phyloP scores from a whole-genome alignment of 2,888 invertebrate species.

The Sycophila texana region DNA sequence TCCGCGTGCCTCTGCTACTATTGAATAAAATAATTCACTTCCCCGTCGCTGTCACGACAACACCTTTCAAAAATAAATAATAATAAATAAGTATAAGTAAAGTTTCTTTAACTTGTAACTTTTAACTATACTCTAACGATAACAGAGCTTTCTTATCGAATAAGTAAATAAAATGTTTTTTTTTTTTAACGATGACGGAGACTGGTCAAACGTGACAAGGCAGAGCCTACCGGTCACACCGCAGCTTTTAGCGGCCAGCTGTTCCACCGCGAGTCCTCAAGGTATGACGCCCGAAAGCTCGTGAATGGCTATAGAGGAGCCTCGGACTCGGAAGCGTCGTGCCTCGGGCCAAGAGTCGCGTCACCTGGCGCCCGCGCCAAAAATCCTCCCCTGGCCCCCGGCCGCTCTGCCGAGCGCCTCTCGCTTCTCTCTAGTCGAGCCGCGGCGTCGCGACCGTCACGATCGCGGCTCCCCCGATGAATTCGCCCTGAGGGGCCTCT shows the following conservation, averaged over 20 bases:
- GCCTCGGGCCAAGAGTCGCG: slow-evolving; percentile 8
- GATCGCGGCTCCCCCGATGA: slow-evolving; percentile 59
- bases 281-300: not conserved
- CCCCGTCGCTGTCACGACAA: no score
- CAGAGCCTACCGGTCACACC: no score
- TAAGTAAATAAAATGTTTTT: no score
- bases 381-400: slow-evolving; percentile 23
- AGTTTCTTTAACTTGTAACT: no score
- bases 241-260: not conserved
- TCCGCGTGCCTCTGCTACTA: no score
- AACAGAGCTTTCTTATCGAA: no score
- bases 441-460: slow-evolving; percentile 67
- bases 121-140: no score
- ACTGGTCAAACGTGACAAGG: no score
- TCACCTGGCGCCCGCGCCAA: slow-evolving; percentile 37
- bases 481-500: slow-evolving; percentile 57
- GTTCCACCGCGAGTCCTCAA: not conserved
- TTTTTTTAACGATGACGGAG: no score
- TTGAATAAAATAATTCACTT: no score
- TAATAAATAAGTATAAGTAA: no score
- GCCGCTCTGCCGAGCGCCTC: not conserved
- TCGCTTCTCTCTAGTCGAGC: slow-evolving; percentile 68
- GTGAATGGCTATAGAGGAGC: slow-evolving; percentile 21
- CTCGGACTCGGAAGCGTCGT: slow-evolving; percentile 29
- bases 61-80: no score